A percentile compares a stretch with the other conserved stretches of the same genome.
These are phyloP conservation scores for Magallana gigas DNA, from an alignment of 1,140 invertebrate genomes.

Conservation along the genomic window DNA sequence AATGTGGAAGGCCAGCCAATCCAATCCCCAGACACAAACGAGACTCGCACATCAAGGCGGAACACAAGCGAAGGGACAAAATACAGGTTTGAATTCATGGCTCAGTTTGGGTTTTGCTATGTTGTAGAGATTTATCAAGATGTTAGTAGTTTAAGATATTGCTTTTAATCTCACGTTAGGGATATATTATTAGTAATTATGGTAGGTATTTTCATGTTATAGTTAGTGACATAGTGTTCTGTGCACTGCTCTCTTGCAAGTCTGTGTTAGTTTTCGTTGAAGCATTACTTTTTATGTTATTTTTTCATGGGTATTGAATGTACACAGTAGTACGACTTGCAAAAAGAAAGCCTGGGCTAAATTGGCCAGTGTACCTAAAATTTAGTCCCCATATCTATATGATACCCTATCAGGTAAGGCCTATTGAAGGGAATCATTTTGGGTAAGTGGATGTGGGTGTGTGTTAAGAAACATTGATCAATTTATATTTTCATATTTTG, in stretches of 20 bases:
- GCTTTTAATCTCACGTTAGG: not conserved
- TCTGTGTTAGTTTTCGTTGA: conserved; percentile 19
- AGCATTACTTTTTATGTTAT: conserved; percentile 21
- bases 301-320: conserved; percentile 33
- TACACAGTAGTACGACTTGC: conserved; percentile 35
- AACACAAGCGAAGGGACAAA: conserved; percentile 97
- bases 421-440: not conserved
- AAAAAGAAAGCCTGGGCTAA: not conserved
- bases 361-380: conserved; percentile 16
- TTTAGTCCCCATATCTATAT: conserved; percentile 9
- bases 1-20: conserved; percentile 72
- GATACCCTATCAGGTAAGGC: not conserved
- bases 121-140: conserved; percentile 28
- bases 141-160: not conserved
- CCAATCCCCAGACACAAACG: conserved; percentile 79
- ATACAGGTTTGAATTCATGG: conserved; percentile 85
- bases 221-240: not conserved
- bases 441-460: not conserved
- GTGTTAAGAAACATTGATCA: not conserved
- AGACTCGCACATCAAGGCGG: conserved; percentile 95
- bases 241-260: conserved; percentile 1
- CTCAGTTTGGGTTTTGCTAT: conserved; percentile 5
- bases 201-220: not conserved
- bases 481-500: not conserved
- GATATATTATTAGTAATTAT: not conserved